Conservation (phyloP, 1,140 invertebrate species). For the Dinothrombium tinctorium region DNA sequence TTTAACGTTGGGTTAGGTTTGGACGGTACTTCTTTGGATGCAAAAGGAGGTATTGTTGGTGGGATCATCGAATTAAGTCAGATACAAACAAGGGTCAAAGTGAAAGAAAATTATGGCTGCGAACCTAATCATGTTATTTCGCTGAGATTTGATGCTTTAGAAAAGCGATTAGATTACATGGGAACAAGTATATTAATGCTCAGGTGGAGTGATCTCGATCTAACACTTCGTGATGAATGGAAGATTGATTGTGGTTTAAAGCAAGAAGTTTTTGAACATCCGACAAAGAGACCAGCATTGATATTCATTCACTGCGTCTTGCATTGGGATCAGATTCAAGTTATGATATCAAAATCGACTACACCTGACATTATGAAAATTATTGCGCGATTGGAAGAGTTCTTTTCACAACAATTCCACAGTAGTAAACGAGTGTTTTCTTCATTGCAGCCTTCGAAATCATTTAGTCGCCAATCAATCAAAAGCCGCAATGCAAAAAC, state of each 20-base stretch:
- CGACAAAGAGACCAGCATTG: slow-evolving; percentile 39
- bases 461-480: neutral
- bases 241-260: slow-evolving; percentile 27
- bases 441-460: slow-evolving; percentile 30
- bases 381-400: slow-evolving; percentile 85
- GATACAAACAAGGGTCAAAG: slow-evolving; percentile 67
- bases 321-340: slow-evolving; percentile 78
- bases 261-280: slow-evolving; percentile 9
- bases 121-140: slow-evolving; percentile 69
- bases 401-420: slow-evolving; percentile 84
- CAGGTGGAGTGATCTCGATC: slow-evolving; percentile 49
- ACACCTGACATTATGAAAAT: slow-evolving; percentile 88
- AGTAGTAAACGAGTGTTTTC: slow-evolving; percentile 72
- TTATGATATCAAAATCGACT: slow-evolving; percentile 86
- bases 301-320: slow-evolving; percentile 81
- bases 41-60: slow-evolving; percentile 84
- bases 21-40: slow-evolving; percentile 69
- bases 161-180: slow-evolving; percentile 84
- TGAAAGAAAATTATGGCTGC: slow-evolving; percentile 61
- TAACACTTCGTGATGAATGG: slow-evolving; percentile 61
- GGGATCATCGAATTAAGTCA: slow-evolving; percentile 72
- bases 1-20: slow-evolving; percentile 66
- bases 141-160: slow-evolving; percentile 56
- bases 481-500: slow-evolving; percentile 18
- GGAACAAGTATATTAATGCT: slow-evolving; percentile 62